A percentile compares a stretch with the other conserved stretches of the same genome.
Conservation (phyloP, 2,888 invertebrate genomes). For the Tipula confusa region DNA sequence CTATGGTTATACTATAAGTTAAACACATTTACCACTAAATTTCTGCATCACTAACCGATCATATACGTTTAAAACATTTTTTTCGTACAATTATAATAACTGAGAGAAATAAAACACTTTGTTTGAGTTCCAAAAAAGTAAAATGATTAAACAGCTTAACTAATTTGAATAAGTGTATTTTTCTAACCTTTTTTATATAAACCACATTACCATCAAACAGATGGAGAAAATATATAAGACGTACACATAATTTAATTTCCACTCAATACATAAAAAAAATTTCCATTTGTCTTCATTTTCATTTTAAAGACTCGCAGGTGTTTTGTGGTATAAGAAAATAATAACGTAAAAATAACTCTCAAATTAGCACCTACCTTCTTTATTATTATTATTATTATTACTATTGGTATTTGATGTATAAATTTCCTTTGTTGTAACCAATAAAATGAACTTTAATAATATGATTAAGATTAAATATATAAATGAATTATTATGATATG, state of each 20-base stretch:
- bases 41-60: too few relatives aligned
- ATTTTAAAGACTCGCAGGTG: background rate
- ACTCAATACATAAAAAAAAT: background rate
- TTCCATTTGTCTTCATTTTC: background rate
- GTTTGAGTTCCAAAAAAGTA: too few relatives aligned
- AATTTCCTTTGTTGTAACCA: slow-evolving; percentile 5
- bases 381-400: background rate
- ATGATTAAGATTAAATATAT: background rate
- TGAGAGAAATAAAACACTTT: too few relatives aligned
- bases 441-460: background rate
- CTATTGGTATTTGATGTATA: background rate
- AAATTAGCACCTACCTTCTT: background rate
- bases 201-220: background rate
- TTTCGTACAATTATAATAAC: too few relatives aligned
- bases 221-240: too few relatives aligned
- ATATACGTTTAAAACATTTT: too few relatives aligned
- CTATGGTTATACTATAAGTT: too few relatives aligned
- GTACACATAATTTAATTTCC: background rate
- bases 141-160: too few relatives aligned
- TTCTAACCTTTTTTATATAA: background rate
- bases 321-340: background rate
- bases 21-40: too few relatives aligned
- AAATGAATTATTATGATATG: background rate
- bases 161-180: background rate
- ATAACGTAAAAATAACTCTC: background rate